These are phyloP conservation scores for Gadopsis bispinosus DNA, from an alignment of 2,797 vertebrate genomes.

Conservation along the genomic window DNA sequence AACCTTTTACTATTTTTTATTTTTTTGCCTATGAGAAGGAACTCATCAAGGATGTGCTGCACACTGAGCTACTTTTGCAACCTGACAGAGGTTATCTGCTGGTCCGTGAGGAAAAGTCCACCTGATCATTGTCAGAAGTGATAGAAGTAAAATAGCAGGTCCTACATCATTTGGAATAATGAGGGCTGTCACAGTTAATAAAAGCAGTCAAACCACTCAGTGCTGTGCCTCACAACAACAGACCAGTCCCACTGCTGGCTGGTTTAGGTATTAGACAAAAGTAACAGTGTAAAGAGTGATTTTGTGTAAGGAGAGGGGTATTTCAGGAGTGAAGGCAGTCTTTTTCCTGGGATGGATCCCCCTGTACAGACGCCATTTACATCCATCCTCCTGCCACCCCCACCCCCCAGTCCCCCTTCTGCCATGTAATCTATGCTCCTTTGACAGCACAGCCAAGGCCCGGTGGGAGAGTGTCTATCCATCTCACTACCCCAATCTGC, in stretches of 20 bases:
- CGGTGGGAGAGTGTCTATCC: constrained; percentile 80
- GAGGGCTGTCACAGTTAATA: constrained; percentile 74
- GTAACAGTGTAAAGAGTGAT: constrained; percentile 35
- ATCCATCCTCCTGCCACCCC: constrained; percentile 61
- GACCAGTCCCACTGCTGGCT: constrained; percentile 19
- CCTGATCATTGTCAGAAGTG: constrained; percentile 71
- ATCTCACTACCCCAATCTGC: constrained; percentile 80
- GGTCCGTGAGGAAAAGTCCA: constrained; percentile 63
- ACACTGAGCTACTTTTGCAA: constrained; percentile 38
- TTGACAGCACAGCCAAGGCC: constrained; percentile 76
- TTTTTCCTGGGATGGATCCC: constrained; percentile 61
- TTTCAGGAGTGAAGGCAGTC: constrained; percentile 53
- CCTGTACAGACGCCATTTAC: constrained; percentile 66
- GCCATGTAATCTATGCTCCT: constrained; percentile 79
- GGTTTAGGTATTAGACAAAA: constrained; percentile 59
- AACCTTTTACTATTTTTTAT: constrained; percentile 11
- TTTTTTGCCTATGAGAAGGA: constrained; percentile 17
- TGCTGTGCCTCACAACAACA: constrained; percentile 58
- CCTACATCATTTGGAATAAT: constrained; percentile 79
- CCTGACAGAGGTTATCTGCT: constrained; percentile 68
- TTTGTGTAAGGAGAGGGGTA: constrained; percentile 29
- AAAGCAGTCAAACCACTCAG: constrained; percentile 59
- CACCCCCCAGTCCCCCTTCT: constrained; percentile 56
- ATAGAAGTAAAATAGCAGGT: constrained; percentile 53
- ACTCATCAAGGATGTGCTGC: constrained; percentile 48